Evolutionary conservation across 2,888 invertebrate species (phyloP), one percentile per base, ranked within the genome.

Genomic region (Meghimatium bilineatum): DNA sequence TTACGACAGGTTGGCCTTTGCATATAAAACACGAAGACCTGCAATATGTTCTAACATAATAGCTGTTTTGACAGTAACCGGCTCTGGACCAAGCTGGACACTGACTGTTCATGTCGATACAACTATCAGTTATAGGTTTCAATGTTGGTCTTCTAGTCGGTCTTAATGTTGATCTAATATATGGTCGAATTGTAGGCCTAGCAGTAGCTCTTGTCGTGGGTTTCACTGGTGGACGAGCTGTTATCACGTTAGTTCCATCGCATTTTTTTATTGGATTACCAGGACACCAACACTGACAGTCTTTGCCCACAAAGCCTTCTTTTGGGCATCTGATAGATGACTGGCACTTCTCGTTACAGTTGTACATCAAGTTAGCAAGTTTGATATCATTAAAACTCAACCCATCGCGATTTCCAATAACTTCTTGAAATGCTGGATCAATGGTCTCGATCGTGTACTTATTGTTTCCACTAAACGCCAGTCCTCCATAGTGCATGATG

Each of bases 401-500:
- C 1, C 88, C 89, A 20, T 86, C 69, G 8, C 89, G 82, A 60
- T 86, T 90, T 12, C 92, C 92, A 26, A 93, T 90, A 8, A 89
- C 83, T 1, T 89, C 85, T 75, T 93, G 92, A 72, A 89, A 89
- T 14, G 75, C 79, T 3, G 88, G 86, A 82, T 92, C 87, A 49
- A 83, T 87, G 0, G 92, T 90, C 23, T 88, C 82, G 34, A 93
- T 91, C 0, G 92, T 93, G 26, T 87, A 87, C 49, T 87, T 85
- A 26, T 91, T 90, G 67, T 90, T 91, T 14, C 49, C 67, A 0
- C 87, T 86, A 79, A 91, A 91, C 0, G 91, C 90, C 88, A 87
- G 83, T 6, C 81, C 84, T 10, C 89, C 88, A 69, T 91, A 91
- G 81, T 91, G 91, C 91, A 91, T 91, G 49, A 91, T 87, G 72